These are phyloP conservation scores for Eidolon helvum DNA, from an alignment of 2,113 vertebrate genomes.

Conservation along the genomic window DNA sequence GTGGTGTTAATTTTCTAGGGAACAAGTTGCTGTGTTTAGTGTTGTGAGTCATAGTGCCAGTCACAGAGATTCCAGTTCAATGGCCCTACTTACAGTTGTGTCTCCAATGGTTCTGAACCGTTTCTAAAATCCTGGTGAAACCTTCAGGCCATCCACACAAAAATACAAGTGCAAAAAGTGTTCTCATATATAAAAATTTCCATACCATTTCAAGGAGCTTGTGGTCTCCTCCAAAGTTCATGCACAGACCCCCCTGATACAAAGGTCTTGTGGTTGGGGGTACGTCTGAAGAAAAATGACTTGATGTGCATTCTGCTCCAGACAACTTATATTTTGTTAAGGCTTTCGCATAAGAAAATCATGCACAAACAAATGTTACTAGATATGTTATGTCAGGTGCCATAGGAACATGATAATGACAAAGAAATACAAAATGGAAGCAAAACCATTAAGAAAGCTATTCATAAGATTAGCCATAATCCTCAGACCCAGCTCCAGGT, in stretches of 20 bases:
- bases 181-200: neutral
- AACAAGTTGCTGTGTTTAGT: neutral
- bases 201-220: neutral
- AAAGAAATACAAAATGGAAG: constrained; percentile 5
- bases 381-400: neutral
- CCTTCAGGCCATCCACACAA: neutral
- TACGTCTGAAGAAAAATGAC: neutral
- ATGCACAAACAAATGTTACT: neutral
- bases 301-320: neutral
- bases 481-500: neutral
- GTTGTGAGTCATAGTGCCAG: neutral
- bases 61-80: neutral
- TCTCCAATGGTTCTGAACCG: neutral
- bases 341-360: neutral
- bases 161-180: neutral
- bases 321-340: neutral
- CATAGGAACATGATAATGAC: neutral
- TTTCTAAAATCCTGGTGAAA: neutral
- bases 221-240: neutral
- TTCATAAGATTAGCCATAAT: neutral
- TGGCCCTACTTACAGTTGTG: neutral
- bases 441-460: neutral
- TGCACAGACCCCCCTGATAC: neutral
- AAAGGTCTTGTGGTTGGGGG: neutral
- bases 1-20: neutral